Evolutionary conservation across 1,140 invertebrate species (phyloP), one percentile per base, ranked within the genome.

Genomic region (Acyrthosiphon pisum): DNA sequence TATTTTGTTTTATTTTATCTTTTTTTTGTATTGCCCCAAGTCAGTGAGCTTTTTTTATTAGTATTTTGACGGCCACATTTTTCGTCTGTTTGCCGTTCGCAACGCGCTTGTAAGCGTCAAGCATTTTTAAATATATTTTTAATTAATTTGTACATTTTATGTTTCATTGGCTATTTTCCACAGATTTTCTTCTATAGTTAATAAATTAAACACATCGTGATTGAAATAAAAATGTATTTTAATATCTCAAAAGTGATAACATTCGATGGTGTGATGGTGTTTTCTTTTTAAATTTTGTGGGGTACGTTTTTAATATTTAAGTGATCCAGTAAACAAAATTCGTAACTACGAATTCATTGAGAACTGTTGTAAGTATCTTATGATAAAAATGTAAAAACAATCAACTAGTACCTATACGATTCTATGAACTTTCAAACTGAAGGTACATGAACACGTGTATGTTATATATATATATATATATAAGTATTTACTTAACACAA

Each of bases 41-140:
- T 53, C 76, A 23, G 81, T 14, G 35, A 84, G 48, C 91, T 53
- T 84, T 84, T 92, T 93, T 92, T 37, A 50, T 48, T 41, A 93
- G 81, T 93, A 41, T 86, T 93, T 93, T 84, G 91, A 93, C 91
- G 91, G 81, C 30, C 35, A 56, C 50, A 44, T 56, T 37, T 48
- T 91, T 48, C 68, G 90, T 83, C 68, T 44, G 68, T 91, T 37
- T 76, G n/a, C 68, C 56, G 90, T 91, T 91, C 88, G 88, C 46
- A 30, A 89, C 30, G 48, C n/a, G 87, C 87, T 48, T 48, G 14
- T 76, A 37, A 35, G 30, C 48, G 87, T 50, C 44, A 50, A 89
- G n/a, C 7, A 44, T 20, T 87, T 84, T 87, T n/a, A 68, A 68
- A 14, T 68, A 68, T n/a, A 68, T n/a, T 68, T 86, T 86, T 87